Percentiles rank a stretch among this genome's conserved stretches.
These are phyloP conservation scores for Caretta caretta DNA, from an alignment of 2,113 vertebrate species.

Conservation along the genomic window DNA sequence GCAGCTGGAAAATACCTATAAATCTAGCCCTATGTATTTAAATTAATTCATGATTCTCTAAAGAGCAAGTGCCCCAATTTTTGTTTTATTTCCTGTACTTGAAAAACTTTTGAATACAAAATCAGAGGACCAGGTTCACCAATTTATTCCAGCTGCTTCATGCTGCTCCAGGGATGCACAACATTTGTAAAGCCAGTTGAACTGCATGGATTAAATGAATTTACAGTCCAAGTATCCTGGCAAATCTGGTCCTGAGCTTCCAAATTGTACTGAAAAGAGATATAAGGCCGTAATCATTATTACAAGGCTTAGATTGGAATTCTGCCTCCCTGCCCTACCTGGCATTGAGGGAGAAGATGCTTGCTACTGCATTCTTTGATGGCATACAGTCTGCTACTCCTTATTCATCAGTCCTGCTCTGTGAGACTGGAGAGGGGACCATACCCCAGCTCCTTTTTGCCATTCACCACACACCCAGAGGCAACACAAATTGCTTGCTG, in stretches of 20 bases:
- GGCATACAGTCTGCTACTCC: too few relatives aligned
- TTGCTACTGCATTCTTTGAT: too few relatives aligned
- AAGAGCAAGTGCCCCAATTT: neutral
- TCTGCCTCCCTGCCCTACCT: too few relatives aligned
- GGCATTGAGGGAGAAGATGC: too few relatives aligned
- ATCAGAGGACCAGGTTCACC: neutral
- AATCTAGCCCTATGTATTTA: neutral
- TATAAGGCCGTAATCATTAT: neutral
- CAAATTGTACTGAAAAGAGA: neutral
- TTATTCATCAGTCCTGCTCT: too few relatives aligned
- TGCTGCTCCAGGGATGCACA: rapidly evolving
- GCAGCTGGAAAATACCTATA: neutral
- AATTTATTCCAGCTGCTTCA: neutral
- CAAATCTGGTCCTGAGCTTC: neutral
- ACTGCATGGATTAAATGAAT: rapidly evolving
- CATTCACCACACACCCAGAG: too few relatives aligned
- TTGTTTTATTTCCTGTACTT: neutral
- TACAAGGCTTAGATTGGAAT: neutral
- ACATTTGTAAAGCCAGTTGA: neutral
- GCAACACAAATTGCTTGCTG: too few relatives aligned
- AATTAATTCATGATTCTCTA: neutral
- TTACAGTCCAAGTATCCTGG: neutral
- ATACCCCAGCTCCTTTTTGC: too few relatives aligned
- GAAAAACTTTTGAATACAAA: neutral
- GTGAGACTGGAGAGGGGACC: too few relatives aligned